phyloP scores from a whole-genome alignment of 2,797 vertebrate species.

The Gallinago nigripennis region DNA sequence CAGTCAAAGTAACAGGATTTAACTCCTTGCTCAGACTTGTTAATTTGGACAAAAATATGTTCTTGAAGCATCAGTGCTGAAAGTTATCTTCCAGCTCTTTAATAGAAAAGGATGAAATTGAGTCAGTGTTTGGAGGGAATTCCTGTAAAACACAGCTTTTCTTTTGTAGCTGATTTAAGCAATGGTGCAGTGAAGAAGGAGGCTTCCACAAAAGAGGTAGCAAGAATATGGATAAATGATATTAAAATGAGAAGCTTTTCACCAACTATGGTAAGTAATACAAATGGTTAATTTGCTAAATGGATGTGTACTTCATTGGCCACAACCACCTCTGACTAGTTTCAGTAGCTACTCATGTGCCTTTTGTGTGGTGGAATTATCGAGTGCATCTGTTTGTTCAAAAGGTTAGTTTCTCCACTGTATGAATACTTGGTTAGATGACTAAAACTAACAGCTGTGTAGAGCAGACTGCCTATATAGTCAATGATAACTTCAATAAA shows the following conservation, averaged over 20 bases:
- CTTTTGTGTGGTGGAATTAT: background rate
- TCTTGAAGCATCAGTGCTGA: background rate
- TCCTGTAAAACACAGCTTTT: slow-evolving; percentile 21
- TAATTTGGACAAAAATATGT: background rate
- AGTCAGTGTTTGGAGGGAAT: background rate
- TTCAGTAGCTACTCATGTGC: background rate
- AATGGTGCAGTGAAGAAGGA: slow-evolving; percentile 95
- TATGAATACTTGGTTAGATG: background rate
- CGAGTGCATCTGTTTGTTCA: background rate
- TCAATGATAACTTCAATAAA: background rate
- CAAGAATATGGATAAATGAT: slow-evolving; percentile 94
- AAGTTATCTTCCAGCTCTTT: background rate
- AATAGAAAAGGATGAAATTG: background rate
- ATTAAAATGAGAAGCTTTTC: slow-evolving; percentile 91
- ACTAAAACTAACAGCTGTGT: background rate
- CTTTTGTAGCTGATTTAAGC: slow-evolving; percentile 87
- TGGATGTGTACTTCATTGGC: background rate
- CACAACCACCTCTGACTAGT: background rate
- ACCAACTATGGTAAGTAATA: slow-evolving; percentile 86
- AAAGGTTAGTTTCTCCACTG: background rate
- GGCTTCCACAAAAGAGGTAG: slow-evolving; percentile 87
- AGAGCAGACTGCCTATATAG: background rate
- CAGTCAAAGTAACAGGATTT: background rate
- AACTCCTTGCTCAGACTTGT: background rate
- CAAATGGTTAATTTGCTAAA: background rate